Evolutionary conservation across 2,888 invertebrate species (phyloP), one percentile per base, ranked within the genome.

Genomic region (Drosophila vallismaia): DNA sequence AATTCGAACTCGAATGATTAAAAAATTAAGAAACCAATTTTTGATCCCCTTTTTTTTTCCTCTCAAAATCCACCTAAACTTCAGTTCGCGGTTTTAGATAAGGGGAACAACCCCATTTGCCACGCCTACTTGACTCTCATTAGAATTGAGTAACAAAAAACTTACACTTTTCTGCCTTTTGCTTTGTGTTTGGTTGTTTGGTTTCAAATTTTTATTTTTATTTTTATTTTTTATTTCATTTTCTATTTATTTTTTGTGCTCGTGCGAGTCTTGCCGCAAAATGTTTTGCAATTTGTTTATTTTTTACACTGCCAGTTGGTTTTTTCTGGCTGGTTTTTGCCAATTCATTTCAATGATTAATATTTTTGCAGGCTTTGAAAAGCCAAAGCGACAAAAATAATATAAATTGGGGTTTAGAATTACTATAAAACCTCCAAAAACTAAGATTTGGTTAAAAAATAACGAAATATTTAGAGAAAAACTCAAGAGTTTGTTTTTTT

Each of bases 251-350:
- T 42, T 12, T 9, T n/a, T 29, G 8, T 33, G 26, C 36, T 36
- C 9, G 55, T 29, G 24, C 26, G 31, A 24, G 14, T 48, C 28
- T 42, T 44, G 58, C 49, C 12, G 33, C 44, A 3, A 60, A 60
- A 50, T 49, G 50, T 63, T 38, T 40, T 60, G 60, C 50, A 59
- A 60, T 63, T 51, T 60, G 60, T 63, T 63, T 63, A 51, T 63
- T 63, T 36, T 29, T 24, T 42, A 19, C 29, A 12, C 6, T 28
- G 33, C 26, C 49, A 58, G 42, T 36, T 63, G 59, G 44, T 29
- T 62, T 40, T n/a, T 24, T 57, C 6, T 3, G 12, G 12, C 42
- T 42, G 14, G 29, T 8, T 14, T 10, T 29, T 29, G 38, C 55
- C 29, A 46, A 59, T 36, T 28, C 9, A 14, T 59, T 59, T 36